These are phyloP conservation scores for Neosilurus mollespiculum DNA, from an alignment of 2,797 vertebrate genomes.

Conservation along the genomic window DNA sequence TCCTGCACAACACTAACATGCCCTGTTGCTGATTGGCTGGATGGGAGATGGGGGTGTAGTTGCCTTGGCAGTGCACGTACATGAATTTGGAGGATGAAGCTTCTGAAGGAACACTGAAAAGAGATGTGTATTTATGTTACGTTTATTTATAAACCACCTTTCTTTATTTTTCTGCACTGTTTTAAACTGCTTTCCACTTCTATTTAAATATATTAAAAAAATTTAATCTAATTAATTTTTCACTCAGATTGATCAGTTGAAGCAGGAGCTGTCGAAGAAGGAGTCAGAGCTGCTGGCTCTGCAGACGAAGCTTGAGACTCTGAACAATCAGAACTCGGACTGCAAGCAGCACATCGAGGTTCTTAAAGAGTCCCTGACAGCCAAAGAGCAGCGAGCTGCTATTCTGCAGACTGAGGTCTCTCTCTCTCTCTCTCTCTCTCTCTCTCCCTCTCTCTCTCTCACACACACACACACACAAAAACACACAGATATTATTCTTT, in stretches of 20 bases:
- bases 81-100: too few relatives aligned
- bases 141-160: background rate
- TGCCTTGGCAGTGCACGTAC: too few relatives aligned
- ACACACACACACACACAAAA: conserved; percentile 14
- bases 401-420: conserved; percentile 97
- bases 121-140: background rate
- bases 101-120: background rate
- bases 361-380: conserved; percentile 99
- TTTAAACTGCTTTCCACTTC: background rate
- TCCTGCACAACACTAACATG: too few relatives aligned
- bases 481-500: background rate
- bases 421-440: conserved; percentile 8
- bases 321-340: conserved; percentile 99
- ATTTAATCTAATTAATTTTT: conserved; percentile 25
- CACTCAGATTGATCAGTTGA: conserved; percentile 93
- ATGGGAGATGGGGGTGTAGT: too few relatives aligned
- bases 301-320: conserved; percentile 98
- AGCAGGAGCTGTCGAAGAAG: conserved; percentile 98
- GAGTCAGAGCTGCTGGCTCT: conserved; percentile 98
- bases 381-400: conserved; percentile 99
- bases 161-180: background rate
- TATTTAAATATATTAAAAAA: background rate
- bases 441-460: background rate
- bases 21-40: too few relatives aligned
- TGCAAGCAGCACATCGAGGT: conserved; percentile 99